A percentile compares a stretch with the other conserved stretches of the same genome.
Evolutionary conservation across 2,888 invertebrate genomes (phyloP).

Genomic region (Drosophila melanosoma): DNA sequence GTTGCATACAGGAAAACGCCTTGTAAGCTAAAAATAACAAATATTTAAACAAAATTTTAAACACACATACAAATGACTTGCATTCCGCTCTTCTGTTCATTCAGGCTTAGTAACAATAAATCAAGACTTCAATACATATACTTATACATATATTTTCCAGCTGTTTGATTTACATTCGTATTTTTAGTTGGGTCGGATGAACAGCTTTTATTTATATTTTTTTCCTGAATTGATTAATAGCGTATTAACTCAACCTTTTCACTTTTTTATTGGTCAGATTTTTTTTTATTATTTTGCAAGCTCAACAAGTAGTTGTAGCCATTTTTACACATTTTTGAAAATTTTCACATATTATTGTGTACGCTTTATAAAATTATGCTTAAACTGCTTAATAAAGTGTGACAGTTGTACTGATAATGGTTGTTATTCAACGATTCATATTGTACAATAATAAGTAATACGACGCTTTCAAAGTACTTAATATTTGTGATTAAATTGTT

Average conservation of each 20-base stretch:
- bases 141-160: background rate
- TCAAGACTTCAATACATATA: background rate
- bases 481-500: constrained; percentile 1
- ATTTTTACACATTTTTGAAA: background rate
- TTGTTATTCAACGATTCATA: background rate
- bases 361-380: background rate
- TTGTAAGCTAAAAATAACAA: background rate
- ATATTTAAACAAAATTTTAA: background rate
- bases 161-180: background rate
- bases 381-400: constrained; percentile 25
- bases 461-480: background rate
- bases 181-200: background rate
- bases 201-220: background rate
- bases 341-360: background rate
- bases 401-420: background rate
- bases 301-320: constrained; percentile 25
- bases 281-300: constrained; percentile 4
- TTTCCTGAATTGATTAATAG: background rate
- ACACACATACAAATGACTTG: background rate
- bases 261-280: too few species aligned
- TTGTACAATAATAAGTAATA: background rate
- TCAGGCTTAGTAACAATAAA: background rate
- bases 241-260: background rate
- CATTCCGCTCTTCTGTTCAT: background rate
- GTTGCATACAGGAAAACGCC: background rate